Percentiles rank a stretch among this genome's conserved stretches.
These are phyloP conservation scores for Drosophila setosimentum DNA, from an alignment of 2,888 invertebrate genomes.

Conservation along the genomic window DNA sequence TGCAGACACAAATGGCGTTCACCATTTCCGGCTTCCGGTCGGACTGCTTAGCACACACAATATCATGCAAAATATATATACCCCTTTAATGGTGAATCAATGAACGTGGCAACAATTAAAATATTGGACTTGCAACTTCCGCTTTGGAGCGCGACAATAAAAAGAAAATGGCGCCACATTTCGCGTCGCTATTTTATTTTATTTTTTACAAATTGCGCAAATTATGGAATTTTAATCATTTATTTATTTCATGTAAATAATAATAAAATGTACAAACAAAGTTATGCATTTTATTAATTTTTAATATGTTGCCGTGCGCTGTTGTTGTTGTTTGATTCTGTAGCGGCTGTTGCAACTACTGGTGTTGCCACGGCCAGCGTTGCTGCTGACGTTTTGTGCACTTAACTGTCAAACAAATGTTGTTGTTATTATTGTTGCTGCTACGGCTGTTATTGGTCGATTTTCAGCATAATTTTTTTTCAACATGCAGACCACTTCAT, in stretches of 20 bases:
- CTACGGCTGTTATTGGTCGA: conserved; percentile 33
- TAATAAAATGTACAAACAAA: conserved; percentile 52
- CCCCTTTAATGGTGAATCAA: conserved; percentile 57
- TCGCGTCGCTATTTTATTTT: conserved; percentile 1
- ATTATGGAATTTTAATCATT: conserved; percentile 78
- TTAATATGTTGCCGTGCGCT: conserved; percentile 35
- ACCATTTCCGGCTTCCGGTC: conserved; percentile 78
- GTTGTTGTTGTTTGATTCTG: conserved; percentile 3
- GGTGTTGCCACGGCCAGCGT: conserved; percentile 15
- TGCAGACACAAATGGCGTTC: conserved; percentile 71
- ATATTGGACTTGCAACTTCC: conserved; percentile 69
- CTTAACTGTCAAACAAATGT: conserved; percentile 34
- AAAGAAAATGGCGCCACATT: conserved; percentile 20
- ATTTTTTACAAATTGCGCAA: conserved; percentile 20
- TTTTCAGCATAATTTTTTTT: conserved; percentile 53
- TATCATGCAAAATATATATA: conserved; percentile 4
- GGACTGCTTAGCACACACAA: conserved; percentile 62
- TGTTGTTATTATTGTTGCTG: conserved; percentile 20
- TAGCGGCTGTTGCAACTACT: conserved; percentile 8
- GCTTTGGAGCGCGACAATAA: conserved; percentile 46
- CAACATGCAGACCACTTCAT: conserved; percentile 60
- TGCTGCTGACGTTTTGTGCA: conserved; percentile 40
- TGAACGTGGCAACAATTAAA: conserved; percentile 76
- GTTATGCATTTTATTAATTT: conserved; percentile 61
- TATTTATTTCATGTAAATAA: conserved; percentile 75